phyloP scores from a whole-genome alignment of 2,113 vertebrate species.

The Eolophus roseicapilla region DNA sequence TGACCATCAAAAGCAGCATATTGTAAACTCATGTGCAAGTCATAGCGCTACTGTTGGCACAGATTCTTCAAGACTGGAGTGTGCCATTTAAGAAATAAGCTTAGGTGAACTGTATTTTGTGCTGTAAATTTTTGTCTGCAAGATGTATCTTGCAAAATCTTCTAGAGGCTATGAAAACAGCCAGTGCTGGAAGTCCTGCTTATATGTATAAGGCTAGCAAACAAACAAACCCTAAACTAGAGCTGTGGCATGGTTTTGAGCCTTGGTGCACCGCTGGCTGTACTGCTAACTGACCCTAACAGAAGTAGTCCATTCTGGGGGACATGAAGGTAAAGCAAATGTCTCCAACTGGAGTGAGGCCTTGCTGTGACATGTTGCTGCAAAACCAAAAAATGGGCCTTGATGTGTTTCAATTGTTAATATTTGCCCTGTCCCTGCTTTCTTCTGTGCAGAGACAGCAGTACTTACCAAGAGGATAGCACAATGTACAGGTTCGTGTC shows the following conservation, averaged over 20 bases:
- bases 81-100: not conserved
- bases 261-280: not conserved
- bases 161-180: not conserved
- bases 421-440: not conserved
- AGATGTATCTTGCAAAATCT: not conserved
- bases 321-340: accelerated
- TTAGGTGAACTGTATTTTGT: not conserved
- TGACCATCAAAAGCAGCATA: not conserved
- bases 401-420: not conserved
- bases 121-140: not conserved
- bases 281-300: not conserved
- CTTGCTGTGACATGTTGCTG: not conserved
- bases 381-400: not conserved
- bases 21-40: not conserved
- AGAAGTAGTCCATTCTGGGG: not conserved
- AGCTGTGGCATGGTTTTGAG: not conserved
- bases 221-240: not conserved
- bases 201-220: not conserved
- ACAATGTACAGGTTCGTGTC: not conserved
- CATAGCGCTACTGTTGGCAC: not conserved
- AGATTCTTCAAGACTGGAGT: not conserved
- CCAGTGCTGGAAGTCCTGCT: not conserved
- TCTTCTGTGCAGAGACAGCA: not conserved
- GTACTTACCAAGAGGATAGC: not conserved
- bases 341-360: not conserved